Percentiles rank a stretch among this genome's conserved stretches.
phyloP scores from a whole-genome alignment of 23 tunicate genomes.

The Aplidium turbinatum region DNA sequence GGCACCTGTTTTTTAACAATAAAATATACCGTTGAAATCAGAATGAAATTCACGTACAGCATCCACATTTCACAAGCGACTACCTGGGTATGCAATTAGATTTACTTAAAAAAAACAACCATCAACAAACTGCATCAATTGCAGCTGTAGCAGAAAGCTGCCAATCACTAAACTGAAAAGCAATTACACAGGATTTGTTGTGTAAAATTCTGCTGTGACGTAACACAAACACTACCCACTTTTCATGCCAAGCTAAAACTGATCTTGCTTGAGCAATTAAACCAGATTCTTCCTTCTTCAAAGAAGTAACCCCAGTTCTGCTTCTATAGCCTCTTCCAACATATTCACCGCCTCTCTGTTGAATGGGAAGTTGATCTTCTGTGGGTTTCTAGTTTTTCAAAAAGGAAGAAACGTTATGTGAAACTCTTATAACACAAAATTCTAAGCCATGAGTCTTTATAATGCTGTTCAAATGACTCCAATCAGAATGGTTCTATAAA shows the following conservation, averaged over 20 bases:
- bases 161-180: background rate
- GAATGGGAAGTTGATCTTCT: conserved; percentile 49
- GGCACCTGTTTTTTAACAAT: no score
- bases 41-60: no score
- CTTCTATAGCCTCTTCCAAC: conserved; percentile 45
- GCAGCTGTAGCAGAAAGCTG: background rate
- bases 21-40: no score
- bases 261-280: conserved; percentile 88
- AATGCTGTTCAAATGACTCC: no score
- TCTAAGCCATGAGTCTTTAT: no score
- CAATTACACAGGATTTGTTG: background rate
- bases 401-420: background rate
- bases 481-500: no score
- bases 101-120: no score
- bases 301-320: conserved; percentile 29
- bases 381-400: conserved; percentile 15
- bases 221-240: conserved; percentile 21
- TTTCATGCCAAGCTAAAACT: conserved; percentile 96
- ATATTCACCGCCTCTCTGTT: conserved; percentile 37
- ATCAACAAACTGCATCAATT: no score
- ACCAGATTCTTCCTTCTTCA: conserved; percentile 67
- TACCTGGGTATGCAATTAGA: no score
- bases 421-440: background rate
- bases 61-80: no score
- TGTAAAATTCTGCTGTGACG: background rate